Evolutionary conservation across 2,797 vertebrate genomes (phyloP).

Genomic region (Parauchenoglanis ngamensis): DNA sequence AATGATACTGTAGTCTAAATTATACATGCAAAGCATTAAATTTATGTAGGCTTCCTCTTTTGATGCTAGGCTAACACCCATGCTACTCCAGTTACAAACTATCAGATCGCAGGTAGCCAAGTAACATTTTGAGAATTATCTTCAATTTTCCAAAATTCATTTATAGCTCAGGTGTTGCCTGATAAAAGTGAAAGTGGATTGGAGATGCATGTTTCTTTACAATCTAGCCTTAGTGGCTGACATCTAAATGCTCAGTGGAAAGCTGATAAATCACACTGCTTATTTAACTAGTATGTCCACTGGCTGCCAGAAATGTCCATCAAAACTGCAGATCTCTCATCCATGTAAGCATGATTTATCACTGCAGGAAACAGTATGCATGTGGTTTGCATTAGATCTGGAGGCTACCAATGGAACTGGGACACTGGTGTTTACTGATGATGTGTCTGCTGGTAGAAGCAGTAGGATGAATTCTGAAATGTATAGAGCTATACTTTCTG

Average conservation of each 20-base stretch:
- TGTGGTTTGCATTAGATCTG: too few species aligned
- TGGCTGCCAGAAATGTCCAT: background rate
- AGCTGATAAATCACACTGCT: background rate
- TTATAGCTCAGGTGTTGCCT: background rate
- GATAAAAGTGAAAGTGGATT: background rate
- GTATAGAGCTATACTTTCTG: too few species aligned
- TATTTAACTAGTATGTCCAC: background rate
- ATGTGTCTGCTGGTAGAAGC: too few species aligned
- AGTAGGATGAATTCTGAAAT: too few species aligned
- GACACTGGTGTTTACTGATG: too few species aligned
- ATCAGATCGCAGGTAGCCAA: background rate
- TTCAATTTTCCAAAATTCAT: background rate
- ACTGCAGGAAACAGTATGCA: background rate
- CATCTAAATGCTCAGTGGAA: background rate
- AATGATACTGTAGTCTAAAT: constrained; percentile 16
- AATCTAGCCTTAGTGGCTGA: background rate
- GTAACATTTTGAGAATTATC: background rate
- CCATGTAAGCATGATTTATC: background rate
- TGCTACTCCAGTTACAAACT: background rate
- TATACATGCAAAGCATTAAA: background rate
- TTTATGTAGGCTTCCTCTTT: background rate
- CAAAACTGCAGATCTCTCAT: background rate
- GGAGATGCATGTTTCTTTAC: background rate
- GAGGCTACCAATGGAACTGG: too few species aligned
- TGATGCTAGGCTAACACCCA: background rate